Conservation (phyloP, 2,888 invertebrate genomes). For the Apamea sordens region DNA sequence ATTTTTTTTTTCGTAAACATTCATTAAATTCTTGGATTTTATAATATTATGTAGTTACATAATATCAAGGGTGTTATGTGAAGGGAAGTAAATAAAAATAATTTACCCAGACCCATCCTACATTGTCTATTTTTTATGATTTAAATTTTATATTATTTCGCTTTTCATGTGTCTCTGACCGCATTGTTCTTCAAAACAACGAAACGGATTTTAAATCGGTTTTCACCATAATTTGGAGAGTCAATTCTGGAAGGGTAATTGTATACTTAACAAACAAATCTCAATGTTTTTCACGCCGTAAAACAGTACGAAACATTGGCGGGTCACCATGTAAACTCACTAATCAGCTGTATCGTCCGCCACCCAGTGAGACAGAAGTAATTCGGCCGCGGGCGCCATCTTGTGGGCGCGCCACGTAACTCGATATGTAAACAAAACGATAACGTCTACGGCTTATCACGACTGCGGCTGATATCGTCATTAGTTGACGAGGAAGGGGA, state of each 20-base stretch:
- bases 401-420: constrained; percentile 66
- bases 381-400: constrained; percentile 57
- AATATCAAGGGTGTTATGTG: background rate
- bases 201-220: background rate
- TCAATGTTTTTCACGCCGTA: background rate
- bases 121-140: background rate
- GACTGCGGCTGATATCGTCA: constrained; percentile 38
- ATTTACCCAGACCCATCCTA: no score
- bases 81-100: no score
- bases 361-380: constrained; percentile 49
- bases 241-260: background rate
- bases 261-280: background rate
- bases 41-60: background rate
- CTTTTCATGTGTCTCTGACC: background rate
- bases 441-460: constrained; percentile 47
- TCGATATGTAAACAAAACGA: constrained; percentile 65
- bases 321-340: background rate
- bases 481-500: constrained; percentile 33
- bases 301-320: background rate
- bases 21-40: background rate
- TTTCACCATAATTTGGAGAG: background rate
- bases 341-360: constrained; percentile 31
- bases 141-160: no score
- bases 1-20: no score
- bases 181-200: background rate